Percentiles rank a stretch among this genome's conserved stretches.
Conservation (phyloP, 2,113 vertebrate genomes). For the Pyrgilauda ruficollis region DNA sequence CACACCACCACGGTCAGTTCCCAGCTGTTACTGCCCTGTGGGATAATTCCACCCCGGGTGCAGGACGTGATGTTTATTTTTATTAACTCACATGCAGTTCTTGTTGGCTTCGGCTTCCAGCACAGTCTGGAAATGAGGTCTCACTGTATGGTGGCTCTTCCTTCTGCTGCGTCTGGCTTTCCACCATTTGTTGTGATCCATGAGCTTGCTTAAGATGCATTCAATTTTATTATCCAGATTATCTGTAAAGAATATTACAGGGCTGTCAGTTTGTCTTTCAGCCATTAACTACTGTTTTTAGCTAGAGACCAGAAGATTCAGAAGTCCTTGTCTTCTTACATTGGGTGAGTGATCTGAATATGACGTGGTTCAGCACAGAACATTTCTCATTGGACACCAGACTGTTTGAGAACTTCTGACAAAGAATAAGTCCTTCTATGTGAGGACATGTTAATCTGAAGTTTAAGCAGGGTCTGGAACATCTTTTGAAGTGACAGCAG, state of each 20-base stretch:
- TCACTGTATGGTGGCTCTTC: background rate
- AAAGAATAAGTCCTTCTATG: background rate
- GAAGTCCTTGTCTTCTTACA: background rate
- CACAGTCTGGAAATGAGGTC: background rate
- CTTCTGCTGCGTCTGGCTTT: background rate
- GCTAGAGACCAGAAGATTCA: background rate
- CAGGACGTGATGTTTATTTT: background rate
- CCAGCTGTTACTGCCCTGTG: background rate
- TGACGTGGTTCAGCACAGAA: background rate
- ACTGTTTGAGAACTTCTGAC: background rate
- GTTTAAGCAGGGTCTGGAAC: background rate
- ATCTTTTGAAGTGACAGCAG: background rate
- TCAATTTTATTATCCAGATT: background rate
- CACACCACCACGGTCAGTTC: background rate
- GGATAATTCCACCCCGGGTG: background rate
- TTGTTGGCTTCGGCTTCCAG: background rate
- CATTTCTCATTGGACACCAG: background rate
- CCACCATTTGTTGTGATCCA: background rate
- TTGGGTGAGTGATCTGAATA: background rate
- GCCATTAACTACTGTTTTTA: background rate
- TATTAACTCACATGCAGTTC: background rate
- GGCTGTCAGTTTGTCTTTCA: background rate
- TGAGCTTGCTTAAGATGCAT: background rate
- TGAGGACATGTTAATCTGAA: background rate
- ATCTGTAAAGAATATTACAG: background rate